Evolutionary conservation across 2,888 invertebrate species (phyloP).

Genomic region (Spatulosminthurus flaviceps): DNA sequence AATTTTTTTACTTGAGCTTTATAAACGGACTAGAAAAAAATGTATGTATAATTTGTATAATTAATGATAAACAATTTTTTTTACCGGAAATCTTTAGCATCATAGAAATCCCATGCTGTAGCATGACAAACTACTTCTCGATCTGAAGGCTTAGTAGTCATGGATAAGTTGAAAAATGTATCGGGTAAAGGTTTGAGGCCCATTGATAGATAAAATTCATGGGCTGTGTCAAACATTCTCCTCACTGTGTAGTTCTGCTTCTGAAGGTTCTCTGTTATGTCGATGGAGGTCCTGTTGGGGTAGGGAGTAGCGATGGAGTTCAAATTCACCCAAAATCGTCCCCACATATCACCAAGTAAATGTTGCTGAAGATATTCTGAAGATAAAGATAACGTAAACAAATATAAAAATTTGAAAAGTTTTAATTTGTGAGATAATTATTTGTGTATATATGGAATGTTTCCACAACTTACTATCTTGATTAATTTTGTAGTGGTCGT

Average conservation of each 20-base stretch:
- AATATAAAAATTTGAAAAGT: not conserved
- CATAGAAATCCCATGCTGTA: conserved; percentile 76
- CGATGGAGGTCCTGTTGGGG: conserved; percentile 62
- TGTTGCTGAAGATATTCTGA: conserved; percentile 68
- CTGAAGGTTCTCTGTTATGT: conserved; percentile 59
- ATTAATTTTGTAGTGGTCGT: conserved; percentile 73
- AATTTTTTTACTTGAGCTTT: not conserved
- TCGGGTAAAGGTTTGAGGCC: conserved; percentile 82
- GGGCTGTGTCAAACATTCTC: conserved; percentile 80
- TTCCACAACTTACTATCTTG: conserved; percentile 65
- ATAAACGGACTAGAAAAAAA: not conserved
- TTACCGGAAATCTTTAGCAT: conserved; percentile 82
- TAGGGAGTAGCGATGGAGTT: conserved; percentile 63
- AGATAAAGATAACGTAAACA: no score
- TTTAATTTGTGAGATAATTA: no score
- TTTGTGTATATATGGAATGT: no score
- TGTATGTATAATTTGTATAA: no score
- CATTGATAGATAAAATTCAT: conserved; percentile 83
- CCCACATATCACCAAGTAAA: conserved; percentile 67
- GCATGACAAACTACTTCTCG: conserved; percentile 75
- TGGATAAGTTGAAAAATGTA: conserved; percentile 81
- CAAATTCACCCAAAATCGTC: conserved; percentile 64
- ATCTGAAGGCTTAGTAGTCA: conserved; percentile 78
- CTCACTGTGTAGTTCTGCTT: conserved; percentile 57
- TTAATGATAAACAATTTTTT: no score